Conservation (phyloP, 2,797 vertebrate species). For the Nyctibius grandis region DNA sequence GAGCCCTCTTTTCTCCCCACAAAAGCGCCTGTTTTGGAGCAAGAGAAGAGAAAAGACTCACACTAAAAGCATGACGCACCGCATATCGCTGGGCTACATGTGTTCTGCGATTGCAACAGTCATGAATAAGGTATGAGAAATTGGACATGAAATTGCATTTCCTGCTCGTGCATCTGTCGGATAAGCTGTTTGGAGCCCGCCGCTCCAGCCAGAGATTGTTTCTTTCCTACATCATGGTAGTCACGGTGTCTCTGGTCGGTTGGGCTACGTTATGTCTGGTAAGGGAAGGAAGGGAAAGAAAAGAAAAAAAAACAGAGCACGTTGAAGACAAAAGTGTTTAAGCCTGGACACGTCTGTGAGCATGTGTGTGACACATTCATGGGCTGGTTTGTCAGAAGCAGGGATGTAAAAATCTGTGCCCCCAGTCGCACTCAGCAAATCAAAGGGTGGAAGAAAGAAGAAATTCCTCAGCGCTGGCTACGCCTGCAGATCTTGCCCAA, state of each 20-base stretch:
- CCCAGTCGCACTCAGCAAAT: neutral
- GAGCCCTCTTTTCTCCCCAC: neutral
- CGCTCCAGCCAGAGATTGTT: slow-evolving; percentile 29
- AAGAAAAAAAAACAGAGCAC: neutral
- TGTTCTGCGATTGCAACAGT: neutral
- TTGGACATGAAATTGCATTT: slow-evolving; percentile 58
- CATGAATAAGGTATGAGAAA: slow-evolving; percentile 47
- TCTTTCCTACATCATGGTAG: slow-evolving; percentile 12
- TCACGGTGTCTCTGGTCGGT: neutral
- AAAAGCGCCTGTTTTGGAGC: neutral
- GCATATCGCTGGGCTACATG: neutral
- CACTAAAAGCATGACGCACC: neutral
- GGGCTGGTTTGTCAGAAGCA: neutral
- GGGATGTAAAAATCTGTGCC: neutral
- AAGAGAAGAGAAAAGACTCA: neutral
- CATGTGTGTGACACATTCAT: slow-evolving; percentile 15
- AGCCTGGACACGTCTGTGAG: neutral
- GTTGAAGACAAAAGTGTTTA: neutral
- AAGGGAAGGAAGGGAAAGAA: neutral
- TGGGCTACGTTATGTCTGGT: neutral
- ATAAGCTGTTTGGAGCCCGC: slow-evolving; percentile 11
- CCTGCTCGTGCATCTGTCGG: slow-evolving; percentile 43
- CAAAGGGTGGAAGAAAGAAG: slow-evolving; percentile 1
- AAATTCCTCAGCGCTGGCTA: neutral
- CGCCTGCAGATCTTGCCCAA: neutral